phyloP scores from a whole-genome alignment of 2,797 vertebrate species.

The Sitta carolinensis region DNA sequence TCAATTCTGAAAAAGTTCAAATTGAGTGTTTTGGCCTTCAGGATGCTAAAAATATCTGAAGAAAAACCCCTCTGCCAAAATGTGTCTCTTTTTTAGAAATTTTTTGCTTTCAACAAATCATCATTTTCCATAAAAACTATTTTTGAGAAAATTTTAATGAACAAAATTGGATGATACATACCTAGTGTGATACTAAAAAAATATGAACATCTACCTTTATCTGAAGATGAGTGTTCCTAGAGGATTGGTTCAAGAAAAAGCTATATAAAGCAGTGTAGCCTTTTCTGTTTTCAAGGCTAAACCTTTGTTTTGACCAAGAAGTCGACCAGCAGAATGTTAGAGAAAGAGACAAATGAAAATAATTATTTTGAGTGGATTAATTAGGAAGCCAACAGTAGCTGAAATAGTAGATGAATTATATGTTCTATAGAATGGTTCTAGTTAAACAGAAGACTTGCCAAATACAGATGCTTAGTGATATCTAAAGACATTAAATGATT shows the following conservation, averaged over 20 bases:
- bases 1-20: neutral
- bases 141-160: neutral
- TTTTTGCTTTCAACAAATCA: neutral
- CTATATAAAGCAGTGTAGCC: neutral
- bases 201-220: neutral
- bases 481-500: neutral
- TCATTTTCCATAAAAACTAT: neutral
- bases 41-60: neutral
- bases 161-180: neutral
- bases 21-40: neutral
- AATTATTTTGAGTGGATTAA: neutral
- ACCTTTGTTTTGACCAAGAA: neutral
- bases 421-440: neutral
- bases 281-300: neutral
- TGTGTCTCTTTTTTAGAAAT: neutral
- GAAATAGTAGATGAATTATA: neutral
- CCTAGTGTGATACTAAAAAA: neutral
- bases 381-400: neutral
- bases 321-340: neutral
- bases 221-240: neutral
- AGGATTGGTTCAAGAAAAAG: neutral
- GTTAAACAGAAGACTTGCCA: neutral
- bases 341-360: neutral
- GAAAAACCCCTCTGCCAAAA: neutral
- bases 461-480: neutral